Percentiles rank a stretch among this genome's conserved stretches.
Evolutionary conservation across 2,797 vertebrate genomes (phyloP).

Genomic region (Lagorchestes hirsutus): DNA sequence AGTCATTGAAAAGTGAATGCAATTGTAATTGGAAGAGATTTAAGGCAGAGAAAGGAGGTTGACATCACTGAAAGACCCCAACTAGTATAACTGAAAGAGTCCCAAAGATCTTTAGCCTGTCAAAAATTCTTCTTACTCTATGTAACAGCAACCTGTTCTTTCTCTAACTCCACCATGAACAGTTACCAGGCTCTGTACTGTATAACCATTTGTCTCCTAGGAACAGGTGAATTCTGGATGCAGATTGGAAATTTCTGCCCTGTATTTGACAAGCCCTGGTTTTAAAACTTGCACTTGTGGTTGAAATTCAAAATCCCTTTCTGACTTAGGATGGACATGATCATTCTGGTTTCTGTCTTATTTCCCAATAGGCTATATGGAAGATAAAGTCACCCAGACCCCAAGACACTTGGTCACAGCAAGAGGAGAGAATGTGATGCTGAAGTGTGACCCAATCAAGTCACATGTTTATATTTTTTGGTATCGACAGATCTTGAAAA

Average conservation of each 20-base stretch:
- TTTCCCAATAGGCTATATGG: slow-evolving; percentile 54
- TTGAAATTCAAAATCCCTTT: rapidly evolving
- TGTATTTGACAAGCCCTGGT: neutral
- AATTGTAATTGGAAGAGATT: neutral
- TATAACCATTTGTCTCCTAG: slow-evolving; percentile 24
- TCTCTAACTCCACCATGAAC: neutral
- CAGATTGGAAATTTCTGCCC: neutral
- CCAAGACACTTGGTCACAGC: slow-evolving; percentile 52
- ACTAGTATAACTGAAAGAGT: neutral
- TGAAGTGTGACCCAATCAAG: neutral
- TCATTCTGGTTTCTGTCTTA: neutral
- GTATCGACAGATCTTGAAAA: slow-evolving; percentile 69
- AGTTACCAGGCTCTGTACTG: neutral
- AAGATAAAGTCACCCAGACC: slow-evolving; percentile 63
- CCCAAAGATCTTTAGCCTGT: neutral
- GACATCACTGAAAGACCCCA: neutral
- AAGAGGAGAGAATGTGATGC: slow-evolving; percentile 29
- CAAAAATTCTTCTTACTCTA: neutral
- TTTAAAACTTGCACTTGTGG: neutral
- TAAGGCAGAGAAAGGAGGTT: neutral
- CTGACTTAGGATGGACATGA: neutral
- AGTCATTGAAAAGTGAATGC: neutral
- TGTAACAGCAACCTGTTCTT: neutral
- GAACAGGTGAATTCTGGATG: neutral
- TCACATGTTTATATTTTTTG: slow-evolving; percentile 34